Evolutionary conservation across 2,888 invertebrate species (phyloP).

Genomic region (Hirtodrosophila trivittata): DNA sequence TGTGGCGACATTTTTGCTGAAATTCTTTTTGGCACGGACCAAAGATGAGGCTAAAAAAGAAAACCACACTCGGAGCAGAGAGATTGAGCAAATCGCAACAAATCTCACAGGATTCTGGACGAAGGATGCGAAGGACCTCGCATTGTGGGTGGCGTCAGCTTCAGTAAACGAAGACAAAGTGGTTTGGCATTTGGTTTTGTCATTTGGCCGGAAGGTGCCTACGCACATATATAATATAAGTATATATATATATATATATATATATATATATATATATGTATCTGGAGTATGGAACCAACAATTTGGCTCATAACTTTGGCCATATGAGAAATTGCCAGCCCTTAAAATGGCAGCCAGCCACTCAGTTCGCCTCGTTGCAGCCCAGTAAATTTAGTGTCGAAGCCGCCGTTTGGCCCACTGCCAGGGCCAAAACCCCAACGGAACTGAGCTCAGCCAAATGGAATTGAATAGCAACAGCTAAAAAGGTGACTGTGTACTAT

Average conservation of each 20-base stretch:
- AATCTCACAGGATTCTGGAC: constrained; percentile 8
- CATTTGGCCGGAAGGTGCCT: constrained; percentile 30
- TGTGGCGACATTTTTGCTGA: constrained; percentile 72
- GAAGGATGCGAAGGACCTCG: background rate
- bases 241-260: background rate
- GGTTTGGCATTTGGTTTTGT: constrained; percentile 54
- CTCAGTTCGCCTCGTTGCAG: constrained; percentile 53
- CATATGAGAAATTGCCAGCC: constrained; percentile 68
- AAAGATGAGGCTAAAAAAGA: constrained; percentile 25
- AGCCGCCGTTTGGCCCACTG: constrained; percentile 35
- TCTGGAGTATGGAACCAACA: constrained; percentile 36
- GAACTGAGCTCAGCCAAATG: background rate
- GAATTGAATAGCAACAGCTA: background rate
- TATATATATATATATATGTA: constrained; percentile 7
- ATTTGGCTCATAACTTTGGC: constrained; percentile 60
- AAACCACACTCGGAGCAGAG: background rate
- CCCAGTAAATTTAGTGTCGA: constrained; percentile 54
- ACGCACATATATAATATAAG: constrained; percentile 31
- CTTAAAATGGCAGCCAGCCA: constrained; percentile 46
- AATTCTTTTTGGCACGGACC: constrained; percentile 66
- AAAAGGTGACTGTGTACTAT: constrained; percentile 1
- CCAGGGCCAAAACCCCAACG: constrained; percentile 17
- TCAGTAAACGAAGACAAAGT: constrained; percentile 60
- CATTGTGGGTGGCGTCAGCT: constrained; percentile 12
- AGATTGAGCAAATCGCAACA: constrained; percentile 60